Conservation (phyloP, 2,113 vertebrate genomes). For the Sula dactylatra region DNA sequence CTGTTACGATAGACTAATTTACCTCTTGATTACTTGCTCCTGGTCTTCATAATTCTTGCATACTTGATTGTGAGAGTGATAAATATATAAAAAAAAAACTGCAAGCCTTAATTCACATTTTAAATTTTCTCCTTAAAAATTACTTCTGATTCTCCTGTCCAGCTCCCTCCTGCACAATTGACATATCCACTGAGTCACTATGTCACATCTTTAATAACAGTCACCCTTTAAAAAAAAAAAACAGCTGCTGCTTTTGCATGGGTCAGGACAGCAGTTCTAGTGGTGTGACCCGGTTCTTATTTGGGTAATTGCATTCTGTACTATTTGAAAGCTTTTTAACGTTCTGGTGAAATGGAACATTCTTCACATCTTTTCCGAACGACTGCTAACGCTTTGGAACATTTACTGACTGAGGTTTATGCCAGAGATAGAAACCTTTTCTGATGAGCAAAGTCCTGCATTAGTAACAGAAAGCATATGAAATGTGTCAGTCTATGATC, state of each 20-base stretch:
- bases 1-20: neutral
- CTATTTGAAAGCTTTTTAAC: conserved; percentile 22
- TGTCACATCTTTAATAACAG: neutral
- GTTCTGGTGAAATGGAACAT: conserved; percentile 12
- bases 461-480: neutral
- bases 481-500: neutral
- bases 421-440: neutral
- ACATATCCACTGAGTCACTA: neutral
- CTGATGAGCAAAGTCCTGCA: neutral
- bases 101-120: neutral
- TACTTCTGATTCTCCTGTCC: neutral
- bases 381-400: neutral
- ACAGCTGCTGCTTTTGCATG: neutral
- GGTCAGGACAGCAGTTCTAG: conserved; percentile 21
- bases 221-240: neutral
- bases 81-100: neutral
- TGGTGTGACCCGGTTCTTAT: neutral
- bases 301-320: conserved; percentile 8
- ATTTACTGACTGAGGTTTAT: neutral
- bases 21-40: neutral
- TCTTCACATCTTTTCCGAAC: neutral
- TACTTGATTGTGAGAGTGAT: neutral
- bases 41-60: neutral
- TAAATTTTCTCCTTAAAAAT: neutral
- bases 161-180: neutral